Conservation (phyloP, 2,888 invertebrate species). For the Sphaeridia pumilis region DNA sequence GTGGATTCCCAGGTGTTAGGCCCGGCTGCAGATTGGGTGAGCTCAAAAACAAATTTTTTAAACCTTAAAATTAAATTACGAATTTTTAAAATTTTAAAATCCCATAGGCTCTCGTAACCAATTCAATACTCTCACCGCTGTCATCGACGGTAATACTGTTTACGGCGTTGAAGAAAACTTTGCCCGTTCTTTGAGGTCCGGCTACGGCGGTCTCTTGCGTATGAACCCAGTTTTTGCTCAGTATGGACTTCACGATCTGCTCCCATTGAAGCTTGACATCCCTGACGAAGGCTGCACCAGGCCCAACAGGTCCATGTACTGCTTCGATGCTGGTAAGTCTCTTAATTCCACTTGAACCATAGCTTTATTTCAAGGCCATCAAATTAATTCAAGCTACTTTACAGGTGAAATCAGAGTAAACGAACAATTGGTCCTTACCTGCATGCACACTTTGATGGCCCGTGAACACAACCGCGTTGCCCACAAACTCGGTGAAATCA, state of each 20-base stretch:
- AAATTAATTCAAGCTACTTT: conserved; percentile 26
- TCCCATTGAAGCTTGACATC: conserved; percentile 75
- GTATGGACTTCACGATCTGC: conserved; percentile 72
- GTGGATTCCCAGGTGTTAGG: conserved; percentile 73
- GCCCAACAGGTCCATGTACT: conserved; percentile 77
- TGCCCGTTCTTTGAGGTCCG: conserved; percentile 66
- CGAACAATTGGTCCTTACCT: conserved; percentile 76
- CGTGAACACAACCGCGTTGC: conserved; percentile 83
- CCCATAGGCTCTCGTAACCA: conserved; percentile 61
- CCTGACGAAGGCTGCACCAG: conserved; percentile 87
- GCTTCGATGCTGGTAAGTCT: conserved; percentile 72
- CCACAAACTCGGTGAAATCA: conserved; percentile 58
- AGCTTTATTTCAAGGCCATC: not conserved
- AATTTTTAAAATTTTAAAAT: not conserved
- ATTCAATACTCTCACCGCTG: conserved; percentile 75
- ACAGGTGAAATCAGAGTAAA: conserved; percentile 81
- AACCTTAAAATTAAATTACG: not conserved
- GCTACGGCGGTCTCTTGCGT: conserved; percentile 66
- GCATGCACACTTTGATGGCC: conserved; percentile 84
- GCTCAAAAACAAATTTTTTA: not conserved
- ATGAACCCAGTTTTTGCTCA: conserved; percentile 83
- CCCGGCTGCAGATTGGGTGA: conserved; percentile 76
- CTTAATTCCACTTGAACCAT: not conserved
- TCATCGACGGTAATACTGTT: conserved; percentile 77
- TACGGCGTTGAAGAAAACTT: conserved; percentile 76